Evolutionary conservation across 2,888 invertebrate species (phyloP), one percentile per base, ranked within the genome.

Genomic region (Ditylenchus weischeri): DNA sequence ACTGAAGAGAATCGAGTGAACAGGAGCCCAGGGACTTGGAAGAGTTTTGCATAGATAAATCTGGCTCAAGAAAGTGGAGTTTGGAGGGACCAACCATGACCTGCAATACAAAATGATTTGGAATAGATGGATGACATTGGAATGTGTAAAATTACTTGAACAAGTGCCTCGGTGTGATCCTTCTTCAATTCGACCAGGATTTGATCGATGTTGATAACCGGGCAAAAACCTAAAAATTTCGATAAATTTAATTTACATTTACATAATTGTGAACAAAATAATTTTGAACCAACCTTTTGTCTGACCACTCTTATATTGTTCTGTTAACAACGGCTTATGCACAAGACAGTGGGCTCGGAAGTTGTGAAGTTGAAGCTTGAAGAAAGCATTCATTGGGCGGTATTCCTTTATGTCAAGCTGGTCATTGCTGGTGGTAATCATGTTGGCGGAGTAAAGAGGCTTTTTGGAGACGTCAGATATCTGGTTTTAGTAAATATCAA

Each of bases 151-250:
- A 13, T 35, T 21, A 96, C 87, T 83, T 98, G 96, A 10, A 98
- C 86, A 79, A 90, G 90, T 0, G 93, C 95, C 84, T 95, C 94
- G 70, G 88, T 88, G 84, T 90, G 95, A 23, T 89, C 88, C 84
- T 96, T 98, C 83, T 92, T 91, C 91, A 98, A 90, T 87, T 98
- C 98, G 84, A 98, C 94, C 1, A 92, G 93, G 74, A 98, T 66
- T 62, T 78, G 75, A 66, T 80, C 79, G n/a, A 70, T 69, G 65
- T 72, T 69, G 2, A 79, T 51, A 7, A 76, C 67, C 3, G 79
- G 79, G 62, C 65, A 48, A 47, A 58, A 59, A 59, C 57, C 58
- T 65, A 19, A 29, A 23, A 19, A 19, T n/a, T 13, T 19, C 18
- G 50, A 2, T 4, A 50, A 50, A 5, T 19, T 50, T n/a, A n/a